These are phyloP conservation scores for Physella acuta DNA, from an alignment of 1,140 invertebrate species.

Conservation along the genomic window DNA sequence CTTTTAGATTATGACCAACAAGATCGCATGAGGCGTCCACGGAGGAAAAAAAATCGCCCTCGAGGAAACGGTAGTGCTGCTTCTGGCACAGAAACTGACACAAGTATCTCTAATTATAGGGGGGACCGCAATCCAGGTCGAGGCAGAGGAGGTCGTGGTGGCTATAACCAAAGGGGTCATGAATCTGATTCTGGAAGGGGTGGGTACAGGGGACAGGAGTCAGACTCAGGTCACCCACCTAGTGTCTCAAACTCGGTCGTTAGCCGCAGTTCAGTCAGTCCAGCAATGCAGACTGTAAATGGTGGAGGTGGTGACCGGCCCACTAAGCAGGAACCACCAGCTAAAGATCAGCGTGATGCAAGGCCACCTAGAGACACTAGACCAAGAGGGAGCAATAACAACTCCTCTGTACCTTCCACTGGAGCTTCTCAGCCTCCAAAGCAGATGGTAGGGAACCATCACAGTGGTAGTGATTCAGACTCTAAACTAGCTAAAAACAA, in stretches of 20 bases:
- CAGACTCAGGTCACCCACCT: constrained; percentile 5
- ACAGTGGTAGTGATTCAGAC: constrained; percentile 48
- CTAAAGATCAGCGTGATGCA: constrained; percentile 22
- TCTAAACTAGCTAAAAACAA: constrained; percentile 39
- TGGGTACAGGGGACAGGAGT: constrained; percentile 8
- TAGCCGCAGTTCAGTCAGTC: constrained; percentile 14
- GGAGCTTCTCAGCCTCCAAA: not conserved
- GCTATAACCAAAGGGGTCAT: constrained; percentile 19
- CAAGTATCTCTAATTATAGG: constrained; percentile 50
- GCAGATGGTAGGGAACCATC: constrained; percentile 27
- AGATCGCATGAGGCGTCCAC: constrained; percentile 38
- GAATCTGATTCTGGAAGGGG: constrained; percentile 12
- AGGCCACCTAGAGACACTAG: constrained; percentile 7
- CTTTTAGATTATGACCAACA: constrained; percentile 41
- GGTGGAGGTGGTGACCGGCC: constrained; percentile 28
- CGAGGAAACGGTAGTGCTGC: constrained; percentile 46
- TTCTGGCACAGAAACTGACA: constrained; percentile 56
- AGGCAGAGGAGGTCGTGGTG: constrained; percentile 7
- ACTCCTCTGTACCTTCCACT: not conserved
- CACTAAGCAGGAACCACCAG: constrained; percentile 12
- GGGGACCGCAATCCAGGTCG: constrained; percentile 25
- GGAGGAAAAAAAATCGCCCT: constrained; percentile 36
- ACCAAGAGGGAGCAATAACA: constrained; percentile 38
- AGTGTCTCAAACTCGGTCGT: constrained; percentile 18
- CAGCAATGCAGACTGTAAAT: constrained; percentile 21